A percentile compares a stretch with the other conserved stretches of the same genome.
Evolutionary conservation across 2,113 vertebrate genomes (phyloP).

Genomic region (Ceratotherium simum): DNA sequence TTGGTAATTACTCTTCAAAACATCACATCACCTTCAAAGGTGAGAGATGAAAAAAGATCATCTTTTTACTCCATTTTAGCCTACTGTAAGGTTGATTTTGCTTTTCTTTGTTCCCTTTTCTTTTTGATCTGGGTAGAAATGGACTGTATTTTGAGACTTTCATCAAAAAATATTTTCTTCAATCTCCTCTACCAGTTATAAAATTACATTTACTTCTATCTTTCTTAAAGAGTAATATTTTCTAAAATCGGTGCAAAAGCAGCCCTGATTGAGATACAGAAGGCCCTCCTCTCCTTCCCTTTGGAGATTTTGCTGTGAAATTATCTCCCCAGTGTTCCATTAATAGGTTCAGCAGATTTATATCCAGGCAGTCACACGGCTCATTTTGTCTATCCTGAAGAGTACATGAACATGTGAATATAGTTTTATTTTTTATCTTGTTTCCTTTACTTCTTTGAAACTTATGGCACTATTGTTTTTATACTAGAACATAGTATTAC

Average conservation of each 20-base stretch:
- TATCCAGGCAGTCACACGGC: background rate
- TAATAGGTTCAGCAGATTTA: background rate
- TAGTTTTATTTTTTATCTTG: background rate
- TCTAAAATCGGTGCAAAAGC: background rate
- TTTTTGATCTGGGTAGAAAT: constrained; percentile 46
- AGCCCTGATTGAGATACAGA: background rate
- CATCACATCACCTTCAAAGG: constrained; percentile 31
- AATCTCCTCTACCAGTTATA: background rate
- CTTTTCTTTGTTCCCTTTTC: constrained; percentile 40
- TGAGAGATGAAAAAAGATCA: background rate
- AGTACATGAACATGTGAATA: background rate
- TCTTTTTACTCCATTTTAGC: background rate
- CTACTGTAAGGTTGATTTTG: background rate
- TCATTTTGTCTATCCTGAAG: background rate
- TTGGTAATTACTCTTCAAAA: background rate
- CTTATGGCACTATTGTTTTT: background rate
- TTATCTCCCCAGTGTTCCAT: background rate
- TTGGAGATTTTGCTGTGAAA: constrained; percentile 21
- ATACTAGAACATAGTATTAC: background rate
- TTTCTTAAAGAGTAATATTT: background rate
- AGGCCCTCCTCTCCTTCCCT: background rate
- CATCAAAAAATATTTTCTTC: constrained; percentile 19
- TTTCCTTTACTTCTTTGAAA: background rate
- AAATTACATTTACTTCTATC: background rate
- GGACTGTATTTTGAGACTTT: constrained; percentile 14